Evolutionary conservation across 2,888 invertebrate species (phyloP), one percentile per base, ranked within the genome.

Genomic region (Fragum fragum): DNA sequence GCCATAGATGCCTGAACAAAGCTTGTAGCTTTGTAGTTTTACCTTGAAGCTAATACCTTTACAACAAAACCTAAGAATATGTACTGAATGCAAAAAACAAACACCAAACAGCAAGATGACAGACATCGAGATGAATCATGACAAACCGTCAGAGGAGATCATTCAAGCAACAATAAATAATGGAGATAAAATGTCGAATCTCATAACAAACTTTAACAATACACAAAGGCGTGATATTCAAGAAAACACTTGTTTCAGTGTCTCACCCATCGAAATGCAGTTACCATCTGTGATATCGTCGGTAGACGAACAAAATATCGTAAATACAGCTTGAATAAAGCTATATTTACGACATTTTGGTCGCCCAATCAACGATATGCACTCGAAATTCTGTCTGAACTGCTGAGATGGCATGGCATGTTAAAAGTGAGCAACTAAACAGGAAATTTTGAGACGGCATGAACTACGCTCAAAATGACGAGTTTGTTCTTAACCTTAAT

Each of bases 281-380:
- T 68, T 68, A 42, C 78, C 78, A 78, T 66, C 52, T 63, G 78
- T 23, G 39, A 16, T n/a, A 16, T 77, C 72, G 72, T 72, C 72
- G 61, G 61, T n/a, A n/a, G n/a, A n/a, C n/a, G n/a, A n/a, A n/a
- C n/a, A n/a, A n/a, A n/a, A n/a, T n/a, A n/a, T n/a, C n/a, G n/a
- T n/a, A n/a, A n/a, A n/a, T n/a, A n/a, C n/a, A n/a, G n/a, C n/a
- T n/a, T n/a, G n/a, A n/a, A n/a, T n/a, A n/a, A n/a, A n/a, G n/a
- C n/a, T n/a, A n/a, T n/a, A n/a, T n/a, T n/a, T n/a, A n/a, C n/a
- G 29, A 63, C n/a, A 63, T 32, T 26, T 63, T 21, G 28, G n/a
- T n/a, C n/a, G n/a, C n/a, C n/a, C n/a, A n/a, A n/a, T n/a, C n/a
- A n/a, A n/a, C n/a, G n/a, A n/a, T 16, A 5, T 26, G 28, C 21